Base-by-base conservation (phyloP, 1,140 invertebrate species). In the Macrobrachium nipponense region DNA sequence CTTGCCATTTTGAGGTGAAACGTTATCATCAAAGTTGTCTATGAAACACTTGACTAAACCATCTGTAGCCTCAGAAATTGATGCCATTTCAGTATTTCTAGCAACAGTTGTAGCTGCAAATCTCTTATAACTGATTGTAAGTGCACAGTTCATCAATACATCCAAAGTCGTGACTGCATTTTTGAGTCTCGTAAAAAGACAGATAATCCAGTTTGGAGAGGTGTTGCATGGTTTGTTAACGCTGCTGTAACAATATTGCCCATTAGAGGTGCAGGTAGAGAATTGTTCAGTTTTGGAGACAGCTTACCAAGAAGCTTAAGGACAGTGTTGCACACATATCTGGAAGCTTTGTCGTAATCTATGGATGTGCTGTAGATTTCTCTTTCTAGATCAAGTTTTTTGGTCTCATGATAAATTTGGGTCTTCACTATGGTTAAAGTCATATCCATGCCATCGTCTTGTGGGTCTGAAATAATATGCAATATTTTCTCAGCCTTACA, bases 401-500 rank as follows among this genome's bases (percentile, higher is more conserved):
- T 77, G 75, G 75, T 77, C 75, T 77, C 14, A n/a, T n/a, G n/a
- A n/a, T n/a, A n/a, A n/a, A n/a, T n/a, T n/a, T n/a, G n/a, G n/a
- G n/a, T n/a, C n/a, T 20, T n/a, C n/a, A 44, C 36, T 51, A 77
- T 77, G 36, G 2, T 77, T 77, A 44, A 27, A 51, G 75, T 36
- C 43, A 44, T 44, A 20, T 77, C 75, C 8, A 20, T 77, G 75
- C 36, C 36, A 77, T 77, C n/a, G 36, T 44, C 43, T 77, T 77
- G 14, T 43, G 75, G 75, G 5, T 77, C 75, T 77, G 75, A 36
- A 77, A 77, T 59, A 51, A 77, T 77, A 77, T 15, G n/a, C n/a
- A n/a, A n/a, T 51, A 36, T 77, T 77, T 59, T 77, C 75, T 77
- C 36, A 77, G 75, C 75, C 75, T 77, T 36, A 51, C 36, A 17